phyloP scores from a whole-genome alignment of 2,113 vertebrate genomes.

The Ceratotherium simum region DNA sequence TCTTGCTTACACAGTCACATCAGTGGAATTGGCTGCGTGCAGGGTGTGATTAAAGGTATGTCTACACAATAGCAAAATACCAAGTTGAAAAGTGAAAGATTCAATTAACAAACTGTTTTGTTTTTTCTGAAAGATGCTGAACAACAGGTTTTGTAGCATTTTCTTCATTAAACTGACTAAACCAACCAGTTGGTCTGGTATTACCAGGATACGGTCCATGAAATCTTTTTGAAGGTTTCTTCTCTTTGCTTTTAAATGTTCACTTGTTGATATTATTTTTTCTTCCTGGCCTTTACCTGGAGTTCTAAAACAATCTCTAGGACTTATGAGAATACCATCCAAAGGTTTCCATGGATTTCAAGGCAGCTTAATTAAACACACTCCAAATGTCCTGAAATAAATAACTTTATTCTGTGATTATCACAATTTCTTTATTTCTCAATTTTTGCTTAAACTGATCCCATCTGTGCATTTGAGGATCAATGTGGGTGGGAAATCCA shows the following conservation, averaged over 20 bases:
- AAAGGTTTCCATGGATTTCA: constrained; percentile 70
- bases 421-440: constrained; percentile 78
- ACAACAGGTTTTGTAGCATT: constrained; percentile 51
- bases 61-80: constrained; percentile 44
- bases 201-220: not conserved
- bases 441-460: constrained; percentile 83
- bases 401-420: constrained; percentile 74
- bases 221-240: constrained; percentile 59
- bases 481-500: constrained; percentile 85
- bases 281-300: constrained; percentile 46
- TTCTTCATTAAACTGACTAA: not conserved
- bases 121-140: constrained; percentile 28
- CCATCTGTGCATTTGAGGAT: constrained; percentile 82
- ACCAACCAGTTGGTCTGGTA: not conserved
- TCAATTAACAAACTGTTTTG: constrained; percentile 48
- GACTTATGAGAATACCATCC: constrained; percentile 67
- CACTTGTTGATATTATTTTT: constrained; percentile 78
- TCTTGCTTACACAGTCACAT: not conserved
- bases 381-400: constrained; percentile 79
- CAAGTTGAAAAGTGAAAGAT: constrained; percentile 45
- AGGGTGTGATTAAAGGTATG: constrained; percentile 83
- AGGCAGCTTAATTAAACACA: constrained; percentile 80
- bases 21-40: not conserved
- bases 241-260: constrained; percentile 71
- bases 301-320: constrained; percentile 65